Evolutionary conservation across 2,113 vertebrate species (phyloP).

Genomic region (Zosterops japonicus): DNA sequence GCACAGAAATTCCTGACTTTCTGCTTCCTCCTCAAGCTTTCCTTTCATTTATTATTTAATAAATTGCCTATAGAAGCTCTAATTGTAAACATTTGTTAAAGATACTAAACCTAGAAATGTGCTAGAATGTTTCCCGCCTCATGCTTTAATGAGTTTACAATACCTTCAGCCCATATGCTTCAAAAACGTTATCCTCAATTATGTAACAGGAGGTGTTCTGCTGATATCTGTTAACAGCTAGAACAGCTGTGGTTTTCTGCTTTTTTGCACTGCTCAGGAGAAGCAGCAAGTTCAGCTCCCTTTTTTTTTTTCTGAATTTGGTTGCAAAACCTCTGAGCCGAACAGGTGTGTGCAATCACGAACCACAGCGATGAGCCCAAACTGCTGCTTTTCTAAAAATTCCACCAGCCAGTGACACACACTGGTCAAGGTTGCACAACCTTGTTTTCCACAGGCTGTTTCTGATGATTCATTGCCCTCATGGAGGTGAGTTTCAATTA

Average conservation of each 20-base stretch:
- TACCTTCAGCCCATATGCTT: constrained; percentile 82
- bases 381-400: constrained; percentile 86
- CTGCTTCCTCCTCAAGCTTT: constrained; percentile 37
- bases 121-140: constrained; percentile 75
- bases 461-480: constrained; percentile 83
- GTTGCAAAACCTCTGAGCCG: constrained; percentile 82
- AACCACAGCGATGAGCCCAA: constrained; percentile 82
- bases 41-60: constrained; percentile 79
- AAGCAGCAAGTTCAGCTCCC: constrained; percentile 81
- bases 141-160: constrained; percentile 82
- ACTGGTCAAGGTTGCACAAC: constrained; percentile 84
- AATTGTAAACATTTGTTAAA: constrained; percentile 77
- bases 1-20: constrained; percentile 11
- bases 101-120: constrained; percentile 58
- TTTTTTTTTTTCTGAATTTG: constrained; percentile 77
- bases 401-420: constrained; percentile 79
- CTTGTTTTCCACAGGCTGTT: constrained; percentile 82
- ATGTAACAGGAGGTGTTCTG: constrained; percentile 80
- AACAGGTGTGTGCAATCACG: constrained; percentile 89
- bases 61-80: constrained; percentile 68
- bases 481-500: constrained; percentile 81
- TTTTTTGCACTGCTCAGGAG: constrained; percentile 79
- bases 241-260: constrained; percentile 86
- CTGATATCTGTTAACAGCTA: constrained; percentile 87
- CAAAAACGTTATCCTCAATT: constrained; percentile 85